A percentile compares a stretch with the other conserved stretches of the same genome.
These are phyloP conservation scores for Euproctis similis DNA, from an alignment of 2,888 invertebrate genomes.

Conservation along the genomic window DNA sequence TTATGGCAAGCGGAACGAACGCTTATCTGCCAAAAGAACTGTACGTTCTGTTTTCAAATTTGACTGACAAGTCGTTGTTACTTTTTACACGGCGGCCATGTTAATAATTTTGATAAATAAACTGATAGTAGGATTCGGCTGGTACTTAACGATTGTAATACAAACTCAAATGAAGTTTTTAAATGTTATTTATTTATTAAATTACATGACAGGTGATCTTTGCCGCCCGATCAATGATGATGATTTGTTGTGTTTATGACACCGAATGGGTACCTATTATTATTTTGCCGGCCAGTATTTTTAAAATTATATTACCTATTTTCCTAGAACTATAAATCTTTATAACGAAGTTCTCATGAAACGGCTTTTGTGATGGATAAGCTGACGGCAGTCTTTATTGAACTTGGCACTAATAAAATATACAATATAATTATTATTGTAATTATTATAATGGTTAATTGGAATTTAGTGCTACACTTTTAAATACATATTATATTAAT, in stretches of 20 bases:
- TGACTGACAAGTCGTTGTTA: slow-evolving; percentile 25
- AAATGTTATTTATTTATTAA: slow-evolving; percentile 13
- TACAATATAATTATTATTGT: too few relatives aligned
- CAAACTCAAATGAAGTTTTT: slow-evolving; percentile 34
- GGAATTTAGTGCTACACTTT: too few relatives aligned
- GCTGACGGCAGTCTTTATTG: too few relatives aligned
- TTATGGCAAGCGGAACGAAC: too few relatives aligned
- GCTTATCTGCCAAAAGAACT: too few relatives aligned
- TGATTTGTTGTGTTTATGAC: slow-evolving; percentile 7
- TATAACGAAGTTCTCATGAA: too few relatives aligned
- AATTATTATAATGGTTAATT: too few relatives aligned
- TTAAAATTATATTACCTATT: slow-evolving; percentile 6
- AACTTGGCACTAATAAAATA: too few relatives aligned
- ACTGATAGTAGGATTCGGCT: slow-evolving; percentile 31
- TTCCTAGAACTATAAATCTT: too few relatives aligned
- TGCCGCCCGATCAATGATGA: slow-evolving; percentile 6
- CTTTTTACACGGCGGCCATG: slow-evolving; percentile 23
- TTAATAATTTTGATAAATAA: slow-evolving; percentile 38
- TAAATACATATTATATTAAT: too few relatives aligned
- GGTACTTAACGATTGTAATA: slow-evolving; percentile 30
- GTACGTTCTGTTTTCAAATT: slow-evolving; percentile 25
- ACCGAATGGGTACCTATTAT: too few relatives aligned
- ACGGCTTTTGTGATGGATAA: too few relatives aligned
- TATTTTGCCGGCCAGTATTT: slow-evolving; percentile 3
- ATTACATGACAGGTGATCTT: slow-evolving; percentile 27